Conservation (phyloP, 2,113 vertebrate species). For the Procapra przewalskii region DNA sequence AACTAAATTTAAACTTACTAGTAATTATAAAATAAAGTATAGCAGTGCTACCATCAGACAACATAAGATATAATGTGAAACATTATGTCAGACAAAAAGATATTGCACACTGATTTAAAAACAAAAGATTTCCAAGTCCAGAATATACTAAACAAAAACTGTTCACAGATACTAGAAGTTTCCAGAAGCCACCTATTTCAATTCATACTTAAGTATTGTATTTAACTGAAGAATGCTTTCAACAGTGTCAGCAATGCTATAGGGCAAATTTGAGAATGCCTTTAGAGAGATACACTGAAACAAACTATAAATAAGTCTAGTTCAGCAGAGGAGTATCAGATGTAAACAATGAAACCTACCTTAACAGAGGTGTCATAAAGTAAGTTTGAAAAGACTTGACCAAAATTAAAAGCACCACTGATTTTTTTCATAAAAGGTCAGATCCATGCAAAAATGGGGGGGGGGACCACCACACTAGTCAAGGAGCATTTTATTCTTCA, state of each 20-base stretch:
- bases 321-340: neutral
- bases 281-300: neutral
- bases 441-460: neutral
- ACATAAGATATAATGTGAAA: neutral
- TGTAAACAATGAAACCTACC: neutral
- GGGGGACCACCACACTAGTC: neutral
- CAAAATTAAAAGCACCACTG: neutral
- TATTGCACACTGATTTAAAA: neutral
- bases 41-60: neutral
- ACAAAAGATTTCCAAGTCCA: neutral
- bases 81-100: neutral
- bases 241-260: neutral
- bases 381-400: neutral
- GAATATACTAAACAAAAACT: neutral
- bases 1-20: conserved; percentile 1
- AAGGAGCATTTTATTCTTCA: conserved; percentile 4
- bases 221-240: conserved; percentile 1
- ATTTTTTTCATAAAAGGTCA: neutral
- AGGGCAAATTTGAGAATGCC: neutral
- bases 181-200: neutral
- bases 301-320: neutral
- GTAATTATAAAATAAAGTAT: neutral
- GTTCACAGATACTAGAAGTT: neutral
- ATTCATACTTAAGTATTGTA: neutral
- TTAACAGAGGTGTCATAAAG: neutral